Conservation (phyloP, 2,113 vertebrate genomes). For the Hippolais icterina region DNA sequence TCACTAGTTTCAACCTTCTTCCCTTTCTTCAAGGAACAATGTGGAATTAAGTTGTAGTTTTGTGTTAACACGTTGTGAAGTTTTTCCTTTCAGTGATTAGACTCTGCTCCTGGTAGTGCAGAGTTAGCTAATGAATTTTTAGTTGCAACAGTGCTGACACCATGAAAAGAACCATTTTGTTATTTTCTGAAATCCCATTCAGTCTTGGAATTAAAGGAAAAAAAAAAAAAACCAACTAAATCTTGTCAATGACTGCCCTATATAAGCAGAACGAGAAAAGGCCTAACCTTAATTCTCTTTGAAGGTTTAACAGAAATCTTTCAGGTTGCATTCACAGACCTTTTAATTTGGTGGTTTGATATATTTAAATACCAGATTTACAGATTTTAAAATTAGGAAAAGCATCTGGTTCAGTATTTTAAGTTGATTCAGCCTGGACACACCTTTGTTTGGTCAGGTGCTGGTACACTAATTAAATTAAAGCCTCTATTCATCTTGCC, state of each 20-base stretch:
- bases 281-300: not conserved
- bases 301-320: not conserved
- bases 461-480: conserved; percentile 28
- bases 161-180: not conserved
- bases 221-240: not conserved
- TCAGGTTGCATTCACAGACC: not conserved
- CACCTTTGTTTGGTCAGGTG: conserved; percentile 72
- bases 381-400: conserved; percentile 35
- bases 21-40: not conserved
- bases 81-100: not conserved
- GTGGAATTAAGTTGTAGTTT: not conserved
- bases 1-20: not conserved
- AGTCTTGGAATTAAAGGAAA: not conserved
- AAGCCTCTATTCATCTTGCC: conserved; percentile 47
- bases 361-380: conserved; percentile 5
- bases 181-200: not conserved
- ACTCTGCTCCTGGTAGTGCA: not conserved
- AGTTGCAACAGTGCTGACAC: not conserved
- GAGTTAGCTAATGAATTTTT: not conserved
- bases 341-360: conserved; percentile 10
- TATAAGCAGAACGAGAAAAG: not conserved
- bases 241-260: not conserved
- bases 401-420: conserved; percentile 22
- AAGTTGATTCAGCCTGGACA: conserved; percentile 32
- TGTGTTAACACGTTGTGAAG: not conserved